These are phyloP conservation scores for Poliocrania exsul DNA, from an alignment of 2,797 vertebrate genomes.

Conservation along the genomic window DNA sequence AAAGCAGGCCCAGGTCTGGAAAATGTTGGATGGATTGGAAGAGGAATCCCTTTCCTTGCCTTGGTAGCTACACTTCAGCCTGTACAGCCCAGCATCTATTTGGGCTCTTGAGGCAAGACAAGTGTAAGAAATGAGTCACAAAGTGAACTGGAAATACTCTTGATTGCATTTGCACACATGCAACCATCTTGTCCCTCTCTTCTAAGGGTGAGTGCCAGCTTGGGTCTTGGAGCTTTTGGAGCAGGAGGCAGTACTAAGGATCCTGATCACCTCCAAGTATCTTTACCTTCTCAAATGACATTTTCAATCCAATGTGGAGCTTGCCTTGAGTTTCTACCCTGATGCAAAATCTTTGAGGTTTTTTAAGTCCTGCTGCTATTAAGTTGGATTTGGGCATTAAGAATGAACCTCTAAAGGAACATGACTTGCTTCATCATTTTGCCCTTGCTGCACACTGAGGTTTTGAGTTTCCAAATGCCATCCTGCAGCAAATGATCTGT, in stretches of 20 bases:
- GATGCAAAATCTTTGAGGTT: not conserved
- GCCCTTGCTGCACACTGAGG: not conserved
- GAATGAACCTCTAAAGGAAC: not conserved
- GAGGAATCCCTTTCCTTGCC: not conserved
- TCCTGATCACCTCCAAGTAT: not conserved
- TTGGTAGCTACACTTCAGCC: not conserved
- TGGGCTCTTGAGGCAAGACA: not conserved
- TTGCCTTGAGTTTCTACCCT: not conserved
- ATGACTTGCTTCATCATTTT: not conserved
- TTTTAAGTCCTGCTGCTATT: conserved; percentile 28
- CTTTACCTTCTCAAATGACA: not conserved
- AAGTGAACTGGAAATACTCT: not conserved
- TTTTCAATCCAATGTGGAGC: not conserved
- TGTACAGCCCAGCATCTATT: not conserved
- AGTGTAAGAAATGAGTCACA: not conserved
- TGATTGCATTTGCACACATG: not conserved
- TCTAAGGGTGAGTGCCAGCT: not conserved
- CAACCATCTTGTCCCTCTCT: not conserved
- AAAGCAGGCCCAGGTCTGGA: not conserved
- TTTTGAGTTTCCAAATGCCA: not conserved
- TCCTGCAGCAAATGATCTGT: not conserved
- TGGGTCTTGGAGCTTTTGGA: not conserved
- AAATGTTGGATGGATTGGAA: not conserved
- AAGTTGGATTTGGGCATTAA: not conserved
- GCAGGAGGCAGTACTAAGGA: not conserved